Evolutionary conservation across 2,888 invertebrate genomes (phyloP).

Genomic region (Onthophagus sagittarius): DNA sequence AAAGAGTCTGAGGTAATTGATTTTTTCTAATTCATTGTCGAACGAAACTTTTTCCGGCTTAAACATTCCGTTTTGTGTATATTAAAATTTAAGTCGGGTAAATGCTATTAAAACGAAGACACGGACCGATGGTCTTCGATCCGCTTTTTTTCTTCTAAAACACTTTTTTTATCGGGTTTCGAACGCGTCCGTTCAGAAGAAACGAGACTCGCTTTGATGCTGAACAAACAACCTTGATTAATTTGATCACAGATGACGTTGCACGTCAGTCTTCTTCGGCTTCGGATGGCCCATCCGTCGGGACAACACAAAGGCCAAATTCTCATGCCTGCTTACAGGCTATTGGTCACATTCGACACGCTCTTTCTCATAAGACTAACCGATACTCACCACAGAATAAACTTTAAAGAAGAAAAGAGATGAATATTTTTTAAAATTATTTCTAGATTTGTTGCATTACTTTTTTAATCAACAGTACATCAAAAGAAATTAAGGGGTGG

Average conservation of each 20-base stretch:
- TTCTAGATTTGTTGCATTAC: neutral
- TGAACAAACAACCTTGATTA: constrained; percentile 12
- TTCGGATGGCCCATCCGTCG: neutral
- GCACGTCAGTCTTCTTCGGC: neutral
- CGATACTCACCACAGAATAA: neutral
- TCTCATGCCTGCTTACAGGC: constrained; percentile 47
- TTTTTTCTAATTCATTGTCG: neutral
- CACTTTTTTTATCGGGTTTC: neutral
- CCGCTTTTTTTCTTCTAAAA: neutral
- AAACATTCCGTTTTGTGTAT: neutral
- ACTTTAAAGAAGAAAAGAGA: neutral
- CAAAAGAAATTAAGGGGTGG: neutral
- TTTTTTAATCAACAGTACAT: neutral
- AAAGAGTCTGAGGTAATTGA: neutral
- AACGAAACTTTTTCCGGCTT: neutral
- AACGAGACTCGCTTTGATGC: constrained; percentile 9
- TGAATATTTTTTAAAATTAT: neutral
- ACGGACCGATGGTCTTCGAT: neutral
- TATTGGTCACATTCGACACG: constrained; percentile 44
- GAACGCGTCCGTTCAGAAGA: neutral
- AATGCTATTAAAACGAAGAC: neutral
- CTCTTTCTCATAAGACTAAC: constrained; percentile 32
- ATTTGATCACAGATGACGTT: constrained; percentile 12
- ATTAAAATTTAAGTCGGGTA: neutral
- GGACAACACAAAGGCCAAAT: constrained; percentile 37